phyloP scores from a whole-genome alignment of 1,140 invertebrate species.

The Hyles euphorbiae region DNA sequence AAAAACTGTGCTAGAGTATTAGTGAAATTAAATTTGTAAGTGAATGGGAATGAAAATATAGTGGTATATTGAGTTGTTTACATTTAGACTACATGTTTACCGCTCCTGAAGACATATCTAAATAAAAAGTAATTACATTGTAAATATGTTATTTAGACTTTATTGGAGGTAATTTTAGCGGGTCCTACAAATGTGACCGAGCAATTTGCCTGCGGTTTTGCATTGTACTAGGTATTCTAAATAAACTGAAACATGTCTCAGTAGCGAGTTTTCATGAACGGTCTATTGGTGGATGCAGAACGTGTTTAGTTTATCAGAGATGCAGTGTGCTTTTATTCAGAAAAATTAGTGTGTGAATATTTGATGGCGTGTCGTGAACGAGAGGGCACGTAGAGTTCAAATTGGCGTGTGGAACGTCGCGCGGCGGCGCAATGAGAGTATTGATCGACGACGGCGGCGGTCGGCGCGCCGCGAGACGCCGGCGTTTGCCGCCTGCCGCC shows the following conservation, averaged over 20 bases:
- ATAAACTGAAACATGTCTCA: no score
- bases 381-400: conserved; percentile 58
- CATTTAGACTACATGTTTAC: conserved; percentile 41
- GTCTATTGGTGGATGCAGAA: no score
- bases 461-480: conserved; percentile 62
- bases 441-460: conserved; percentile 62
- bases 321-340: conserved; percentile 46
- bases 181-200: no score
- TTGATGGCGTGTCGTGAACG: conserved; percentile 67
- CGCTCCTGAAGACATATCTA: neutral
- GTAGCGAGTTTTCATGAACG: no score
- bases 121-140: neutral
- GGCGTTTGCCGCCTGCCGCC: conserved; percentile 64
- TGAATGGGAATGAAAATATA: conserved; percentile 11
- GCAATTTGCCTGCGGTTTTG: neutral
- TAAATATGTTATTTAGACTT: neutral
- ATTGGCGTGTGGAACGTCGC: conserved; percentile 55
- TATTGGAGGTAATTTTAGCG: neutral
- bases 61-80: conserved; percentile 30
- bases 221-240: no score
- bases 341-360: conserved; percentile 68
- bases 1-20: conserved; percentile 2
- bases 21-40: neutral
- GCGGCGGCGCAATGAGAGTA: conserved; percentile 69
- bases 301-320: neutral